These are phyloP conservation scores for Crambe crambe DNA, from an alignment of 37 sponge, comb jelly and placozoan genomes.

Conservation along the genomic window DNA sequence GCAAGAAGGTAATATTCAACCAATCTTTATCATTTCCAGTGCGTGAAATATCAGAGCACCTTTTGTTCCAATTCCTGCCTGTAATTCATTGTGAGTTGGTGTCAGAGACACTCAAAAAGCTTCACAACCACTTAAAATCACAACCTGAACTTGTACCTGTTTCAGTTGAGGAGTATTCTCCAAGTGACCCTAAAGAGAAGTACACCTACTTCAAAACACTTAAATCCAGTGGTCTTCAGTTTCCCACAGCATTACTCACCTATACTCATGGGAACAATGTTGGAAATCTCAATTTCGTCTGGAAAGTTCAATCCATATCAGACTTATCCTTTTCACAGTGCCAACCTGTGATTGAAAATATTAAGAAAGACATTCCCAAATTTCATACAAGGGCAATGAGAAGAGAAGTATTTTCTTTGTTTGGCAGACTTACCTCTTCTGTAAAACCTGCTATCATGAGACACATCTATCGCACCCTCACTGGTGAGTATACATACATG, in stretches of 20 bases:
- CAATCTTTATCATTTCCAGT: too few species aligned
- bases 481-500: too few species aligned
- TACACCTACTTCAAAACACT: slow-evolving; percentile 3
- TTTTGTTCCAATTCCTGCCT: slow-evolving; percentile 9
- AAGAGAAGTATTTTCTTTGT: slow-evolving; percentile 19
- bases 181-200: background rate
- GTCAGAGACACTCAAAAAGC: background rate
- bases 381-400: too few species aligned
- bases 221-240: slow-evolving; percentile 9
- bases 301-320: background rate
- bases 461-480: too few species aligned
- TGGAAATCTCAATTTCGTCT: slow-evolving; percentile 35
- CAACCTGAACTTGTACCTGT: slow-evolving; percentile 16
- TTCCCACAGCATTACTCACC: slow-evolving; percentile 16
- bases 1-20: too few species aligned
- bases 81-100: background rate
- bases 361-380: too few species aligned
- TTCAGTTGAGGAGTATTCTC: slow-evolving; percentile 23
- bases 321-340: slow-evolving; percentile 15
- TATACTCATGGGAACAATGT: slow-evolving; percentile 35
- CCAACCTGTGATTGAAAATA: slow-evolving; percentile 15
- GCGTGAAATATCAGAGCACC: slow-evolving; percentile 4
- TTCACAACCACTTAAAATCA: background rate
- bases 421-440: slow-evolving; percentile 21
- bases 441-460: slow-evolving; percentile 39